These are phyloP conservation scores for Theonella swinhoei DNA, from an alignment of 37 sponge, comb jelly and placozoan genomes.

Conservation along the genomic window DNA sequence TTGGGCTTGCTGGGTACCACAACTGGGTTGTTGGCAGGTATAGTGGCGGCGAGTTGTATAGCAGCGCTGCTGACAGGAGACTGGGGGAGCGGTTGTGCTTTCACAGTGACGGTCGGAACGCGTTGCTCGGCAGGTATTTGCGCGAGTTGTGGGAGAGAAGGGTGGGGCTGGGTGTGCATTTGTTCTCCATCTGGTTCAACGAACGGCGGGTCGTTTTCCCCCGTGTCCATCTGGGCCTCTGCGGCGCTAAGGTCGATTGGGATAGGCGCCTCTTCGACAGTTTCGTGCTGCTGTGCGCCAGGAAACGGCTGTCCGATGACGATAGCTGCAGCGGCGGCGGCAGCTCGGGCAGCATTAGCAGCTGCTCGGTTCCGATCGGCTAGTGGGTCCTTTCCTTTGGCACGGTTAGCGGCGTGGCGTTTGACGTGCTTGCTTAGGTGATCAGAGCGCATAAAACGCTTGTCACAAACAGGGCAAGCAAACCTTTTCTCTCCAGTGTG, in stretches of 20 bases:
- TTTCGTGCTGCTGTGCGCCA: background rate
- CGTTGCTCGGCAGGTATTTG: background rate
- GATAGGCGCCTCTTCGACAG: background rate
- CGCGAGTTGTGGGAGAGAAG: background rate
- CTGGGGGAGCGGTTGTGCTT: background rate
- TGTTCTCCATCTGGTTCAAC: background rate
- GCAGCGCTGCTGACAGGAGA: background rate
- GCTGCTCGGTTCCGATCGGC: slow-evolving; percentile 5
- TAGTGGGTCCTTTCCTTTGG: slow-evolving; percentile 58
- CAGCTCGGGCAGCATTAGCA: slow-evolving; percentile 19
- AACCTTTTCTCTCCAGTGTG: slow-evolving; percentile 99
- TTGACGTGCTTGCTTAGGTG: slow-evolving; percentile 97
- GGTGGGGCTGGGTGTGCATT: background rate
- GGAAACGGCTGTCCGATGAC: background rate
- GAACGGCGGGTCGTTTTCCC: background rate
- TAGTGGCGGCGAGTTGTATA: background rate
- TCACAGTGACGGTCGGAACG: background rate
- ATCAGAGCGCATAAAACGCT: slow-evolving; percentile 98
- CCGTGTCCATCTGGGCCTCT: background rate
- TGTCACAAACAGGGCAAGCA: slow-evolving; percentile 96
- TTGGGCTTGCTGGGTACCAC: background rate
- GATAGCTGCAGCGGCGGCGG: background rate
- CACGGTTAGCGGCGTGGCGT: slow-evolving; percentile 81
- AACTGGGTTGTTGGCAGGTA: background rate
- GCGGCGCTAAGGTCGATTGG: background rate